phyloP scores from a whole-genome alignment of 2,113 vertebrate genomes.

The Ifrita kowaldi region DNA sequence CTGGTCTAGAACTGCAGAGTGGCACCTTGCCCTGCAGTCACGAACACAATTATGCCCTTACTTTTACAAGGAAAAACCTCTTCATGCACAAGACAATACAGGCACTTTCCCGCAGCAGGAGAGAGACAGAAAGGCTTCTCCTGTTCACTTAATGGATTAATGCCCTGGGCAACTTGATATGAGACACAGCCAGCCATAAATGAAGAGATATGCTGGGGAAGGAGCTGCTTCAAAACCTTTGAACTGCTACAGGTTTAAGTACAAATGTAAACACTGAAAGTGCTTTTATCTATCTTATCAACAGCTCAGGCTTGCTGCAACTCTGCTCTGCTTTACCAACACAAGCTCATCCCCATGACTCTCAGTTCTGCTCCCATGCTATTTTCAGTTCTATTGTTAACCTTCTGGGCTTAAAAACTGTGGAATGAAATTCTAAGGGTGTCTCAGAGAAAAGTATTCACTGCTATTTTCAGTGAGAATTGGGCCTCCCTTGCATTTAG shows the following conservation, averaged over 20 bases:
- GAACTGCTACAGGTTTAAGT: not conserved
- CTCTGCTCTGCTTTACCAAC: not conserved
- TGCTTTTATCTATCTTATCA: not conserved
- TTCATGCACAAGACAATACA: not conserved
- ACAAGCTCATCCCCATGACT: not conserved
- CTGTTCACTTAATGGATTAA: not conserved
- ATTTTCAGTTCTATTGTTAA: not conserved
- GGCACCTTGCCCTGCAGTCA: not conserved
- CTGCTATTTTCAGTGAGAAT: not conserved
- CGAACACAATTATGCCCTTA: not conserved
- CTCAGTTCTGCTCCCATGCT: not conserved
- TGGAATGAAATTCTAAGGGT: not conserved
- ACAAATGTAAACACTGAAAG: not conserved
- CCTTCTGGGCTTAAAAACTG: not conserved
- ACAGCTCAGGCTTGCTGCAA: not conserved
- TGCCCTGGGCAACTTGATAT: not conserved
- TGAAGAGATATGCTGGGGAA: not conserved
- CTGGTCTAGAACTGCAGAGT: not conserved
- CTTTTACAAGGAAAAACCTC: not conserved
- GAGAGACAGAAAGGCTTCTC: not conserved
- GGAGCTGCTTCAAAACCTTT: not conserved
- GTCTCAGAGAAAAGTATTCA: not conserved
- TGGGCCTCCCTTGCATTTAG: not conserved
- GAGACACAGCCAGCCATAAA: not conserved
- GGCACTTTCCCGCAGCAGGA: not conserved